phyloP scores from a whole-genome alignment of 2,888 invertebrate species.

The Plebejus anna region DNA sequence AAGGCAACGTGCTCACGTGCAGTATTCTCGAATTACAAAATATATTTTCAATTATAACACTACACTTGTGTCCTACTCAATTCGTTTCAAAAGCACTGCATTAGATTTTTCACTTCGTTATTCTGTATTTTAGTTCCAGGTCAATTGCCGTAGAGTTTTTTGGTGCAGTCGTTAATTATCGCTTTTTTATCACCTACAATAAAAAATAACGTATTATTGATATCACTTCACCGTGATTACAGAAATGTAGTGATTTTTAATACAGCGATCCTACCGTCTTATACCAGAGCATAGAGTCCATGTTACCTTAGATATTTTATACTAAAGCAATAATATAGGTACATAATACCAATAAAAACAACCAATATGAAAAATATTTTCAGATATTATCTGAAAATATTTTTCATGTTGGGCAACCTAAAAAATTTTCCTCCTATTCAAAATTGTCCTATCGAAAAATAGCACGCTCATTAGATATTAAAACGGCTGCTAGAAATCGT shows the following conservation, averaged over 20 bases:
- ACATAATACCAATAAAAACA: too few species aligned
- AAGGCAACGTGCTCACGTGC: neutral
- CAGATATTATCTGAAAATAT: too few species aligned
- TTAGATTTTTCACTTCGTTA: constrained; percentile 14
- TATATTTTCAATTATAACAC: neutral
- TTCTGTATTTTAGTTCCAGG: neutral
- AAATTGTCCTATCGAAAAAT: too few species aligned
- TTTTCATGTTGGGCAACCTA: too few species aligned
- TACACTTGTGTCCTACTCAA: constrained; percentile 17
- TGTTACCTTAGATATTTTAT: neutral
- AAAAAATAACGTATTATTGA: neutral
- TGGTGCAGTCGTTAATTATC: constrained; percentile 2
- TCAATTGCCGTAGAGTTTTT: constrained; percentile 24
- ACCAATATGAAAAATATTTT: too few species aligned
- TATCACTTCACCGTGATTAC: constrained; percentile 1
- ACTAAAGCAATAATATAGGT: neutral
- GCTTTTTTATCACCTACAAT: constrained; percentile 22
- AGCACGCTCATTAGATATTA: too few species aligned
- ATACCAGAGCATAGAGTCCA: neutral
- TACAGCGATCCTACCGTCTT: neutral
- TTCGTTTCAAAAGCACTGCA: constrained; percentile 25
- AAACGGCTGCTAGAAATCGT: too few species aligned
- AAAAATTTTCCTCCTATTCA: too few species aligned
- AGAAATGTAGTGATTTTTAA: neutral
- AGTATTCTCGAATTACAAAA: neutral